Percentiles rank a stretch among this genome's conserved stretches.
These are phyloP conservation scores for Ypsolopha sequella DNA, from an alignment of 2,888 invertebrate species.

Conservation along the genomic window DNA sequence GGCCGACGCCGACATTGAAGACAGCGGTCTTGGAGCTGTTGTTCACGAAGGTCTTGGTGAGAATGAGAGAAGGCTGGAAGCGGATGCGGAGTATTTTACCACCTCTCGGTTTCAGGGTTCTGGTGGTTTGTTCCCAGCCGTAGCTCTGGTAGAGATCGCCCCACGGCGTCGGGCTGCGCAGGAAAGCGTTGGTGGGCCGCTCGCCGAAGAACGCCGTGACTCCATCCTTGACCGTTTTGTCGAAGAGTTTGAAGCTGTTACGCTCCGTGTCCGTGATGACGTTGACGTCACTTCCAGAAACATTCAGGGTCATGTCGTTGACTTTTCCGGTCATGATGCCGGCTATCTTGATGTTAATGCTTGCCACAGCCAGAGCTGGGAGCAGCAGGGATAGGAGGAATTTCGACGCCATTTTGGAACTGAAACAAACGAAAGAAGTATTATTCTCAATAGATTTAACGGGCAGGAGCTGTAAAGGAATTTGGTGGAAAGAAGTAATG, in stretches of 20 bases:
- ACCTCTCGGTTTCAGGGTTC: not conserved
- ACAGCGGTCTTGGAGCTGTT: not conserved
- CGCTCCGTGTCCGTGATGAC: conserved; percentile 7
- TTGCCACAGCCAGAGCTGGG: conserved; percentile 1
- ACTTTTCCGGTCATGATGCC: conserved; percentile 5
- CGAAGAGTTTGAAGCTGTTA: conserved; percentile 4
- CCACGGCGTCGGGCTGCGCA: not conserved
- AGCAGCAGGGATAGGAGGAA: conserved; percentile 1
- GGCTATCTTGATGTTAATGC: conserved; percentile 5
- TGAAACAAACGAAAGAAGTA: too few relatives aligned
- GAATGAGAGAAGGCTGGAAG: not conserved
- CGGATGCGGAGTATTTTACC: not conserved
- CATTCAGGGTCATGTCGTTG: not conserved
- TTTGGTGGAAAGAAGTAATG: too few relatives aligned
- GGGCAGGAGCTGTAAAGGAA: too few relatives aligned
- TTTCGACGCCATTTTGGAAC: too few relatives aligned
- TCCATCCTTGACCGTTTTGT: conserved; percentile 6
- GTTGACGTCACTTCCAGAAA: conserved; percentile 4
- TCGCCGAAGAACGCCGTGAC: not conserved
- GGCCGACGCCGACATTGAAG: not conserved
- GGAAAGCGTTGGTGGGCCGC: not conserved
- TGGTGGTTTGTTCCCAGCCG: not conserved
- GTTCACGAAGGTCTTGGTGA: not conserved
- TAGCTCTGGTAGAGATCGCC: not conserved
- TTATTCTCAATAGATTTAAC: too few relatives aligned